A percentile compares a stretch with the other conserved stretches of the same genome.
Evolutionary conservation across 2,797 vertebrate species (phyloP).

Genomic region (Sebastes itinus): DNA sequence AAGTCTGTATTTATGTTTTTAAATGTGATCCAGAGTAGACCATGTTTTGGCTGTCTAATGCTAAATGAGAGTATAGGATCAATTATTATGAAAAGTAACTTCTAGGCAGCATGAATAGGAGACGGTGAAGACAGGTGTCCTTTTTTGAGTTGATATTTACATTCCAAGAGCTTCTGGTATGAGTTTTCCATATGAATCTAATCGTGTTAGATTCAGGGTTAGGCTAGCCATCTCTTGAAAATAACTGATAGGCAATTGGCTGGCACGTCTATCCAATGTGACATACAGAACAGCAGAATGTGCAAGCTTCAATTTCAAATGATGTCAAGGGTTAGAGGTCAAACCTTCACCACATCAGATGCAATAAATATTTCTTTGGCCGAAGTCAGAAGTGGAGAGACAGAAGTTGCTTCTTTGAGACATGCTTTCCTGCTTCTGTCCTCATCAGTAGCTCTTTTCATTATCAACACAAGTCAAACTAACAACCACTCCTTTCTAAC

Average conservation of each 20-base stretch:
- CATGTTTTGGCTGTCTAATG: background rate
- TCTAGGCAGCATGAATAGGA: background rate
- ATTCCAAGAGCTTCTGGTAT: background rate
- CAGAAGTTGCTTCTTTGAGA: background rate
- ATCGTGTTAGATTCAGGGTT: background rate
- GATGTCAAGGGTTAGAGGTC: background rate
- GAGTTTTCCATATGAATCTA: background rate
- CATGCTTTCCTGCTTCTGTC: background rate
- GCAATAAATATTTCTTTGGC: background rate
- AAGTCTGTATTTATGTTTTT: background rate
- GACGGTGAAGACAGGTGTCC: background rate
- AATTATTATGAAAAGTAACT: background rate
- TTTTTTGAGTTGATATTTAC: background rate
- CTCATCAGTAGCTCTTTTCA: background rate
- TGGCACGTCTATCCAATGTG: background rate
- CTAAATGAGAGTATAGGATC: background rate
- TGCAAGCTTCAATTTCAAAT: background rate
- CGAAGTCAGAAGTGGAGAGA: background rate
- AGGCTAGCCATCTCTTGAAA: background rate
- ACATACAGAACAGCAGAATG: background rate
- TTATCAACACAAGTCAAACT: slow-evolving; percentile 2
- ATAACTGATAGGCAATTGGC: background rate
- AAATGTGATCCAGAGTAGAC: background rate
- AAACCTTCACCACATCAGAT: background rate
- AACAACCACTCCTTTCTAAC: background rate